A percentile compares a stretch with the other conserved stretches of the same genome.
Evolutionary conservation across 2,113 vertebrate genomes (phyloP).

Genomic region (Gymnocephalus cernua): DNA sequence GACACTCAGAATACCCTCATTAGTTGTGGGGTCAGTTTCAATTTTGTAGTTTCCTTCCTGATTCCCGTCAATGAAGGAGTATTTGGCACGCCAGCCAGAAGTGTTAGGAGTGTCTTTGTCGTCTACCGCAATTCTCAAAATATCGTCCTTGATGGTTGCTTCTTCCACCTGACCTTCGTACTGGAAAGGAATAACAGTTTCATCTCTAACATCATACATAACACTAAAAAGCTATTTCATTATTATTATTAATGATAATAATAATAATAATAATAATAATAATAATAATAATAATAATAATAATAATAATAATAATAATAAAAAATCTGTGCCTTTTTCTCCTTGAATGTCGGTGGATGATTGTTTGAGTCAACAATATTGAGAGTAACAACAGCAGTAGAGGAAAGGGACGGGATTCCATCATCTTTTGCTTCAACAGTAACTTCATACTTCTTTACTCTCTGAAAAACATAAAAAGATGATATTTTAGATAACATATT

Average conservation of each 20-base stretch:
- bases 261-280: background rate
- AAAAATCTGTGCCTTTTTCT: conserved; percentile 21
- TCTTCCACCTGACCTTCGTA: conserved; percentile 64
- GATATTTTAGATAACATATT: background rate
- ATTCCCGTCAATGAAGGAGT: conserved; percentile 80
- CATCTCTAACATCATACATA: background rate
- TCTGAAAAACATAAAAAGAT: conserved; percentile 68
- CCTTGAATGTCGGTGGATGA: conserved; percentile 79
- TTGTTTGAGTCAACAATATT: conserved; percentile 81
- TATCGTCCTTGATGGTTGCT: background rate
- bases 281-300: background rate
- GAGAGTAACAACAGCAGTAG: conserved; percentile 73
- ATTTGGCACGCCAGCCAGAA: conserved; percentile 83
- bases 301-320: background rate
- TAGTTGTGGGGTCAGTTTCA: conserved; percentile 84
- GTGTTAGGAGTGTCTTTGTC: conserved; percentile 83
- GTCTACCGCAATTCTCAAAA: conserved; percentile 79
- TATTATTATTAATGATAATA: too few species aligned
- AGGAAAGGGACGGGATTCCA: conserved; percentile 72
- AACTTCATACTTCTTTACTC: conserved; percentile 70
- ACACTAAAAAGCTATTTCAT: background rate
- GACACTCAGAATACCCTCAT: conserved; percentile 86
- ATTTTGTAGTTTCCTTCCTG: conserved; percentile 80
- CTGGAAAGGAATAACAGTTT: conserved; percentile 63
- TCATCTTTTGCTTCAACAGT: conserved; percentile 77